A percentile compares a stretch with the other conserved stretches of the same genome.
phyloP scores from a whole-genome alignment of 2,888 invertebrate species.

The Argynnis bischoffii region DNA sequence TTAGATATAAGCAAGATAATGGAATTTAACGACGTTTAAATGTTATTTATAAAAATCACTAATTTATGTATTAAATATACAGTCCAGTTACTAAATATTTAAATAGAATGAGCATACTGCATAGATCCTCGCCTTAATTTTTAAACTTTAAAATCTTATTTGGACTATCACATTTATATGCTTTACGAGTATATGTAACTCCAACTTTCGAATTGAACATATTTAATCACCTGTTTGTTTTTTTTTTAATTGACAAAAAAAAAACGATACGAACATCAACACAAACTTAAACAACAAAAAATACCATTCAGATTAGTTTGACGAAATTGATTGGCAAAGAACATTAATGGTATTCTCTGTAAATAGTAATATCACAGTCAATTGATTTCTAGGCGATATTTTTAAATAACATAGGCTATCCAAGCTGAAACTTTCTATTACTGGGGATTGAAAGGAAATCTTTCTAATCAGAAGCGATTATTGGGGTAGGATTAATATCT shows the following conservation, averaged over 20 bases:
- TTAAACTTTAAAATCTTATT: no score
- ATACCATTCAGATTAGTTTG: background rate
- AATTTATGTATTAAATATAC: no score
- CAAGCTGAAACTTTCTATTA: slow-evolving; percentile 78
- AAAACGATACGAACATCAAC: no score
- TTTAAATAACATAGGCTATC: slow-evolving; percentile 60
- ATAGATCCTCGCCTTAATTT: no score
- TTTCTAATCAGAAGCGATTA: slow-evolving; percentile 73
- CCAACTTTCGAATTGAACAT: no score
- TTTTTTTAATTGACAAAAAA: no score
- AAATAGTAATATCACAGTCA: slow-evolving; percentile 17
- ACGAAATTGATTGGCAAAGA: background rate
- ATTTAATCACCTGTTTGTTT: no score
- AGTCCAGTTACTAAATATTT: no score
- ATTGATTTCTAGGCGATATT: slow-evolving; percentile 21
- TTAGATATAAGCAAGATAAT: slow-evolving; percentile 63
- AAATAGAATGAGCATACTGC: no score
- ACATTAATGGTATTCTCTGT: background rate
- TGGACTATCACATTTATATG: no score
- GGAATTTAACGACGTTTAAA: slow-evolving; percentile 26
- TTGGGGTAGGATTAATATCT: slow-evolving; percentile 68
- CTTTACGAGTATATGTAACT: no score
- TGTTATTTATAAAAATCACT: background rate
- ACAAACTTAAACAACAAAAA: background rate
- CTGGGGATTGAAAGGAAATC: slow-evolving; percentile 71